phyloP scores from a whole-genome alignment of 2,797 vertebrate genomes.

The Channallabes apus region DNA sequence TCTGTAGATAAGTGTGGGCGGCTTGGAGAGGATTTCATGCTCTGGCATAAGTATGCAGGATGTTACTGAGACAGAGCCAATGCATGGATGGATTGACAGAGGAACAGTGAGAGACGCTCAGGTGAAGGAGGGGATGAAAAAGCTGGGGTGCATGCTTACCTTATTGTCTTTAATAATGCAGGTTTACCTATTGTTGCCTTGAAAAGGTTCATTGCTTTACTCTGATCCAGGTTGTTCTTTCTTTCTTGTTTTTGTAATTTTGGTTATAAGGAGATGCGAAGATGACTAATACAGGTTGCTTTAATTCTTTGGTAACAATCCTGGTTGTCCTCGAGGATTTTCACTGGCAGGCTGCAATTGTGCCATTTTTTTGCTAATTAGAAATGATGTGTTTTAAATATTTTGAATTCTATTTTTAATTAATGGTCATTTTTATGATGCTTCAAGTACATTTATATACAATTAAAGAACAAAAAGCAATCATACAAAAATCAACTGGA shows the following conservation, averaged over 20 bases:
- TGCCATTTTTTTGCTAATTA: not conserved
- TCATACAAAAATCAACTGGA: not conserved
- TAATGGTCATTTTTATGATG: not conserved
- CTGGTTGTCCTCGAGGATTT: not conserved
- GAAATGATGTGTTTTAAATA: not conserved
- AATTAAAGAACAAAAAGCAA: not conserved
- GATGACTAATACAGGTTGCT: not conserved
- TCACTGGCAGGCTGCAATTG: not conserved
- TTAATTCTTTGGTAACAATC: conserved; percentile 5
- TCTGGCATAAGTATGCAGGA: conserved; percentile 44
- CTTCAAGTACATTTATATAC: not conserved
- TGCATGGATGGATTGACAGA: conserved; percentile 15
- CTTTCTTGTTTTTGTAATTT: not conserved
- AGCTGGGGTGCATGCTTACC: not conserved
- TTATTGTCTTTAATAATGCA: conserved; percentile 29
- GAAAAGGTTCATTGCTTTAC: not conserved
- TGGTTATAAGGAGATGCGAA: not conserved
- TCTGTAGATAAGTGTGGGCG: conserved; percentile 44
- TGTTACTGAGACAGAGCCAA: conserved; percentile 44
- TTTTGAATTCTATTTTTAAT: too few relatives aligned
- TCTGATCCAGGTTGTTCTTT: not conserved
- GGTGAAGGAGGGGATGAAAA: conserved; percentile 35
- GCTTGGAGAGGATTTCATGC: conserved; percentile 36
- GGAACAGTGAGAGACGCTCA: conserved; percentile 20
- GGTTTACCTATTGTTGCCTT: conserved; percentile 19